phyloP scores from a whole-genome alignment of 2,113 vertebrate species.

The Crotalus horridus region DNA sequence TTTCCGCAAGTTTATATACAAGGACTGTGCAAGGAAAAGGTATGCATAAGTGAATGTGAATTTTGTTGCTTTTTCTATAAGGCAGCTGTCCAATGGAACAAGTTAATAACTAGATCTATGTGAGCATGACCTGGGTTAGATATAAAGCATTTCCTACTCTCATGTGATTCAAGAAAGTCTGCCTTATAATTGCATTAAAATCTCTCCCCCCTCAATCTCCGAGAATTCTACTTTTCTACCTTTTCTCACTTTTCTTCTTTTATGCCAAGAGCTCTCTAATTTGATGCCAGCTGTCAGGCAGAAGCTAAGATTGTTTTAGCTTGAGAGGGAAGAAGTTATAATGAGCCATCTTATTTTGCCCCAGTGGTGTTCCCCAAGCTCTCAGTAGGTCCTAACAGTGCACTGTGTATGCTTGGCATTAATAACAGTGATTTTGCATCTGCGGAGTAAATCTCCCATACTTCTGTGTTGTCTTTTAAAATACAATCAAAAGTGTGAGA shows the following conservation, averaged over 20 bases:
- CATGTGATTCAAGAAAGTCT: neutral
- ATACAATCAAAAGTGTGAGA: neutral
- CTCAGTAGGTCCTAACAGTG: neutral
- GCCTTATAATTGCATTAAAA: neutral
- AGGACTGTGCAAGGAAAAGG: neutral
- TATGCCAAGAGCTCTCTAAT: neutral
- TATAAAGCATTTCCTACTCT: neutral
- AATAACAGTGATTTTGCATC: neutral
- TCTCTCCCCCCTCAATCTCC: neutral
- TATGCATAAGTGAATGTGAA: neutral
- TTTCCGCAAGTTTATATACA: neutral
- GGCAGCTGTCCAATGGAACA: neutral
- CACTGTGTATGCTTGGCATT: neutral
- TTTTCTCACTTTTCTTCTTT: neutral
- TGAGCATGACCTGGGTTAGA: neutral
- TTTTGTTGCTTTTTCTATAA: neutral
- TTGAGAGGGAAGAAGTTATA: neutral
- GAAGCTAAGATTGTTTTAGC: neutral
- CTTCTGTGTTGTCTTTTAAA: neutral
- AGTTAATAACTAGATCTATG: neutral
- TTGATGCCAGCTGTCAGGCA: neutral
- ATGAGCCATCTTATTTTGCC: neutral
- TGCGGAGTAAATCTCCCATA: neutral
- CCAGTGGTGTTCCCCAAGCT: neutral
- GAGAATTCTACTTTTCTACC: neutral